Evolutionary conservation across 2,888 invertebrate species (phyloP).

Genomic region (Sisyra nigra): DNA sequence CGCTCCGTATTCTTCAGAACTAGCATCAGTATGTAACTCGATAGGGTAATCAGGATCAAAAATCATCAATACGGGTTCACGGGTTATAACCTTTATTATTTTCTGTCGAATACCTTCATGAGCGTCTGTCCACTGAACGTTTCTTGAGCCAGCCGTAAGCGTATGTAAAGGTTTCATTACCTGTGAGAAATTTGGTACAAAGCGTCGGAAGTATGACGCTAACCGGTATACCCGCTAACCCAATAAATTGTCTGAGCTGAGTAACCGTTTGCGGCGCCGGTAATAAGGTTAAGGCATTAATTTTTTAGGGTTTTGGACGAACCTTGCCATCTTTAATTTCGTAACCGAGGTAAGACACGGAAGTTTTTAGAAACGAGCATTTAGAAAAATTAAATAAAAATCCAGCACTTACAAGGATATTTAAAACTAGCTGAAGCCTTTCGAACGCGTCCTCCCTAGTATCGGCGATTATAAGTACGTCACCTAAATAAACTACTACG

Average conservation of each 20-base stretch:
- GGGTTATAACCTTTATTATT: constrained; percentile 5
- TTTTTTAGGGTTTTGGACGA: constrained; percentile 16
- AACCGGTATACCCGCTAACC: constrained; percentile 14
- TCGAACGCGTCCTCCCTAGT: constrained; percentile 11
- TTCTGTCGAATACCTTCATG: constrained; percentile 8
- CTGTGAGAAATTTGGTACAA: constrained; percentile 11
- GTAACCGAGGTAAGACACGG: constrained; percentile 17
- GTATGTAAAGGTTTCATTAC: constrained; percentile 10
- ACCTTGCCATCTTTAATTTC: constrained; percentile 18
- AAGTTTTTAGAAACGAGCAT: constrained; percentile 18
- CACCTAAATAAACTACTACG: constrained; percentile 12
- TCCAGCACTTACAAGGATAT: constrained; percentile 10
- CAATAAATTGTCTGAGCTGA: constrained; percentile 9
- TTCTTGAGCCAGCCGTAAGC: constrained; percentile 9
- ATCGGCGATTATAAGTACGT: constrained; percentile 11
- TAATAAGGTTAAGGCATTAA: constrained; percentile 9
- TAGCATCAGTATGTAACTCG: constrained; percentile 11
- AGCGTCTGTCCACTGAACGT: constrained; percentile 11
- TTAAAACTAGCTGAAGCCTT: constrained; percentile 11
- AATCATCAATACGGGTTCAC: constrained; percentile 9
- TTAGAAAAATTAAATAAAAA: constrained; percentile 12
- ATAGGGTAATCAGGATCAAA: constrained; percentile 9
- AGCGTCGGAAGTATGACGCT: constrained; percentile 14
- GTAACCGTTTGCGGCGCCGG: background rate
- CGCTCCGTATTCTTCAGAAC: constrained; percentile 10